Percentiles rank a stretch among this genome's conserved stretches.
These are phyloP conservation scores for Mya arenaria DNA, from an alignment of 1,140 invertebrate genomes.

Conservation along the genomic window DNA sequence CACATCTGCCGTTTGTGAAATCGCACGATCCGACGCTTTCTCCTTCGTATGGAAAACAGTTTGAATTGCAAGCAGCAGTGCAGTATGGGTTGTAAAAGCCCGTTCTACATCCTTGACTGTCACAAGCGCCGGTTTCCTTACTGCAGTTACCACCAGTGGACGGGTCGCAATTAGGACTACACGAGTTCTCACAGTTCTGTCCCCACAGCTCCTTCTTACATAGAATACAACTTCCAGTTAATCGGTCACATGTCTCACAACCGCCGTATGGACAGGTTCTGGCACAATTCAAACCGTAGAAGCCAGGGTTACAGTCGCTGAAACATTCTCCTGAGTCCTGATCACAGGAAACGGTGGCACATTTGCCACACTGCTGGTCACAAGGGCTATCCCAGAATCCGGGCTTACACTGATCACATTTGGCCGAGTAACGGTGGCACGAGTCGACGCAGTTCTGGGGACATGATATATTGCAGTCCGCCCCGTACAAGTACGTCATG, in stretches of 20 bases:
- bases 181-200: not conserved
- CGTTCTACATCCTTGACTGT: not conserved
- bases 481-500: not conserved
- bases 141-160: not conserved
- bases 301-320: conserved; percentile 20
- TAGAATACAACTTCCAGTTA: not conserved
- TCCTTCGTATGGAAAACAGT: not conserved
- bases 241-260: conserved; percentile 1
- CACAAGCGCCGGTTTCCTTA: conserved; percentile 23
- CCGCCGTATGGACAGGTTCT: not conserved
- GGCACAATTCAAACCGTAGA: conserved; percentile 1
- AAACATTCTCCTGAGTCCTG: conserved; percentile 12
- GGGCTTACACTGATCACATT: conserved; percentile 12
- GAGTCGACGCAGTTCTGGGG: not conserved
- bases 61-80: not conserved
- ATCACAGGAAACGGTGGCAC: not conserved
- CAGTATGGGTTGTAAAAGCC: conserved; percentile 26
- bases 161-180: conserved; percentile 7
- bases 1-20: not conserved
- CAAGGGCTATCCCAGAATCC: conserved; percentile 6
- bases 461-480: conserved; percentile 9
- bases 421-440: conserved; percentile 1
- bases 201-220: conserved; percentile 31
- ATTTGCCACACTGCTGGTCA: not conserved
- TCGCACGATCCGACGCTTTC: not conserved